phyloP scores from a whole-genome alignment of 2,888 invertebrate genomes.

The Ophion ventricosus region DNA sequence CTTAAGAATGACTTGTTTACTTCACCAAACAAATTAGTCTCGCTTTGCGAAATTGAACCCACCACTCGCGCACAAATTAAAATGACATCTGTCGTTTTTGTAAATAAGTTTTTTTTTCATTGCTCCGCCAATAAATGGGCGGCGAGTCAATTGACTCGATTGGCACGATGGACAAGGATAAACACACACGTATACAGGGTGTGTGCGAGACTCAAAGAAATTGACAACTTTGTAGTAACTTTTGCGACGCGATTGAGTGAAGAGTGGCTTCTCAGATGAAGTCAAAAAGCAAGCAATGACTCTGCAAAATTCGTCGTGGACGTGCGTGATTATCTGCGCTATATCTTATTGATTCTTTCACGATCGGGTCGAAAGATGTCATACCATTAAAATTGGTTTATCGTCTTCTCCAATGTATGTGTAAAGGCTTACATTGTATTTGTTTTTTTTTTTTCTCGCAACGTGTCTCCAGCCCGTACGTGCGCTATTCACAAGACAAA shows the following conservation, averaged over 20 bases:
- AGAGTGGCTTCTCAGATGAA: too few relatives aligned
- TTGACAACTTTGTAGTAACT: constrained; percentile 8
- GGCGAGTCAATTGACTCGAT: not conserved
- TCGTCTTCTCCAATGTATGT: not conserved
- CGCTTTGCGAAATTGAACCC: not conserved
- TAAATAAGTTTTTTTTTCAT: not conserved
- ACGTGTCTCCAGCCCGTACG: not conserved
- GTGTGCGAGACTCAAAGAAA: constrained; percentile 5
- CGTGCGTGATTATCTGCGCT: too few relatives aligned
- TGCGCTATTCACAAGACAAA: not conserved
- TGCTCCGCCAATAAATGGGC: constrained; percentile 17
- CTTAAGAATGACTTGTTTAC: not conserved
- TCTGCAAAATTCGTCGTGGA: too few relatives aligned
- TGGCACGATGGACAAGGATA: constrained; percentile 4
- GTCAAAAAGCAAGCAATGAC: too few relatives aligned
- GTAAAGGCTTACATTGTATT: not conserved
- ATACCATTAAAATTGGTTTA: not conserved
- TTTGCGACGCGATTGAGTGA: too few relatives aligned
- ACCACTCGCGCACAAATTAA: constrained; percentile 15
- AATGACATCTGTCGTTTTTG: constrained; percentile 20
- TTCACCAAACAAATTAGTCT: not conserved
- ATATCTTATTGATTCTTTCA: too few relatives aligned
- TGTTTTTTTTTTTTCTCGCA: not conserved
- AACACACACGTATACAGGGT: not conserved
- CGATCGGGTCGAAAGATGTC: too few relatives aligned